Evolutionary conservation across 2,113 vertebrate genomes (phyloP).

Genomic region (Progne subis): DNA sequence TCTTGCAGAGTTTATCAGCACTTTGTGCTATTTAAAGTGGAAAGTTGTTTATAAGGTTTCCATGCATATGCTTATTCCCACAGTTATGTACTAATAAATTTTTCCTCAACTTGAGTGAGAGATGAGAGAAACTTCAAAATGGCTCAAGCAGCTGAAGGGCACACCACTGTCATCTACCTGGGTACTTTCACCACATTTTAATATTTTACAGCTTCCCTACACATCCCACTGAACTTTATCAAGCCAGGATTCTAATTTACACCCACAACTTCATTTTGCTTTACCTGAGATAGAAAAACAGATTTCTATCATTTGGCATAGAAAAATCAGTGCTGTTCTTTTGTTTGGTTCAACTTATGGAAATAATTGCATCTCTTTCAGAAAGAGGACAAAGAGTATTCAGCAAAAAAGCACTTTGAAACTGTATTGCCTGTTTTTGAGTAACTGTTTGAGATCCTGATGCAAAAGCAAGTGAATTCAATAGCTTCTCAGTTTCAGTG

Average conservation of each 20-base stretch:
- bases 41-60: background rate
- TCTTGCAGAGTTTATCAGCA: background rate
- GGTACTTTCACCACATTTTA: background rate
- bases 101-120: background rate
- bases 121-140: background rate
- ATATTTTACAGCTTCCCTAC: background rate
- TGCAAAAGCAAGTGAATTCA: background rate
- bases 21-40: background rate
- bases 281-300: background rate
- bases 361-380: background rate
- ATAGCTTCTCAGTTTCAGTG: background rate
- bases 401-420: background rate
- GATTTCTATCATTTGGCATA: background rate
- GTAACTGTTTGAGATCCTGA: background rate
- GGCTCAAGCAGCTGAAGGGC: background rate
- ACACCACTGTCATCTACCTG: background rate
- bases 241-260: background rate
- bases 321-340: background rate
- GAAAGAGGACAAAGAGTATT: background rate
- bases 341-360: background rate
- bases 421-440: background rate
- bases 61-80: background rate
- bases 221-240: background rate
- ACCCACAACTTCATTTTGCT: background rate
- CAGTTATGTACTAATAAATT: background rate